Base-by-base conservation (phyloP, 2,797 vertebrate species). In the Arvicola amphibius region DNA sequence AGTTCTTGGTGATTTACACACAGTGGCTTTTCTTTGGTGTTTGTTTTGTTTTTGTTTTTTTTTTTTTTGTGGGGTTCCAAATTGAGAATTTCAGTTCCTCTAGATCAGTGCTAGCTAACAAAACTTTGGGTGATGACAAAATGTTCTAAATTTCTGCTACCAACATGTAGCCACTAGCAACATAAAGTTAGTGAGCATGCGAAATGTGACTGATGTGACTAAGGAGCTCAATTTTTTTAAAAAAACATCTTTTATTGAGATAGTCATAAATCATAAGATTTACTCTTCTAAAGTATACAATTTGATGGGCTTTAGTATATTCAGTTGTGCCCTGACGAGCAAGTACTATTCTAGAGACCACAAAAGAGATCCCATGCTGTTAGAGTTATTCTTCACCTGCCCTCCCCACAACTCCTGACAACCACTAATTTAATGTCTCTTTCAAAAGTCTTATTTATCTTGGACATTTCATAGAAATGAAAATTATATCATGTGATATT, bases 351-450 rank as follows among this genome's bases (percentile, higher is more conserved):
- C 29, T 19, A 87, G 76, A 93, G 78, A 91, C 37, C 73, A 59
- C 91, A 76, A 92, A 96, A 67, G 56, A 91, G 91, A 96, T 2
- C 34, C 51, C 25, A 86, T 40, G 77, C 25, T 51, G 29, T 73
- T 85, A 53, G 43, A 95, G 69, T 81, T 43, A 92, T 4, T 21
- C 9, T 27, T 37, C 43, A 95, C 40, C 29, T 88, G 40, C 88
- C 48, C 78, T 40, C 4, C n/a, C 37, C 17, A 85, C n/a, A 73
- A 5, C 6, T 67, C 56, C 76, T 76, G 34, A 59, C 56, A 96
- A 94, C 56, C 61, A 96, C 40, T 61, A 73, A 78, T 95, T 71
- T 71, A 91, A 65, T 69, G 78, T 91, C 43, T 95, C 74, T 81
- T 74, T 89, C 78, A 89, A 96, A 2, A 95, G 48, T 87, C 81